Conservation (phyloP, 2,113 vertebrate species). For the Lasiurus cinereus region DNA sequence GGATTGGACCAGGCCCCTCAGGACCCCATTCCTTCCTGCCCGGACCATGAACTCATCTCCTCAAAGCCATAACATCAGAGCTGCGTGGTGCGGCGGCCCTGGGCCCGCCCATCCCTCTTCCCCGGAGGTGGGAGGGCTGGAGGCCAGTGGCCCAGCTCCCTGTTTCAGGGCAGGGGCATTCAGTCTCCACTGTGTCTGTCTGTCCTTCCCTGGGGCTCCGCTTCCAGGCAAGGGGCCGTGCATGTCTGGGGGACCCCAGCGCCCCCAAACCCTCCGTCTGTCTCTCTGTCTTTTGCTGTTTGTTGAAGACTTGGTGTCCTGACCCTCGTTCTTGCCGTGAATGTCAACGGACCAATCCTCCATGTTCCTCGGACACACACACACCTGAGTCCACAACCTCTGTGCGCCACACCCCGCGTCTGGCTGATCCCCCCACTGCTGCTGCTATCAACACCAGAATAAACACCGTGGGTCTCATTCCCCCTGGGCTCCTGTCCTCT, state of each 20-base stretch:
- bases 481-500: constrained; percentile 31
- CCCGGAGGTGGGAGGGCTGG: neutral
- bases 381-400: neutral
- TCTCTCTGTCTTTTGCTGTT: constrained; percentile 71
- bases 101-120: neutral
- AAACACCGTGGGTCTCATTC: constrained; percentile 76
- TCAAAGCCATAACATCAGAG: constrained; percentile 84
- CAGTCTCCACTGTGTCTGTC: constrained; percentile 73
- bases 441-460: constrained; percentile 77
- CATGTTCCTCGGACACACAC: constrained; percentile 44
- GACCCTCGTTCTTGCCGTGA: constrained; percentile 17
- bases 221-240: constrained; percentile 68
- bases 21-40: constrained; percentile 74
- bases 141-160: constrained; percentile 33
- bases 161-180: constrained; percentile 70
- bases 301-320: constrained; percentile 69
- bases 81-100: constrained; percentile 70
- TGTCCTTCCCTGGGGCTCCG: constrained; percentile 64
- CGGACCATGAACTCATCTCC: constrained; percentile 81
- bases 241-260: constrained; percentile 78
- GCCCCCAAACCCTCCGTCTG: constrained; percentile 49
- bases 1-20: constrained; percentile 55
- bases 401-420: constrained; percentile 29
- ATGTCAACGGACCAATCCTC: constrained; percentile 32
- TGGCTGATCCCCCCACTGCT: constrained; percentile 43